Conservation (phyloP, 2,113 vertebrate species). For the Micronisus gabar region DNA sequence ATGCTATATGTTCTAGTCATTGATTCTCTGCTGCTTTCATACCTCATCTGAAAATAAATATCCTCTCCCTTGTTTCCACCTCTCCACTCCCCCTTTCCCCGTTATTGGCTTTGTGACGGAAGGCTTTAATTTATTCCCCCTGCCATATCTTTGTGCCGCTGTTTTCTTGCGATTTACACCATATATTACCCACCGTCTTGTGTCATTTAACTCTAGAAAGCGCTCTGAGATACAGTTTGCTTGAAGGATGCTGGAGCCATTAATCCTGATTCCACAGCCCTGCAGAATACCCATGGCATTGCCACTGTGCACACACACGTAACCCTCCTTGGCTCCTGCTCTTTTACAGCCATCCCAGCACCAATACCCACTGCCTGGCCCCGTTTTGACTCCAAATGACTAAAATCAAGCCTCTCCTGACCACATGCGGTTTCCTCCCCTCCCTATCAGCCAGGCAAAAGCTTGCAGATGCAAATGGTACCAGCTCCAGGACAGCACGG, state of each 20-base stretch:
- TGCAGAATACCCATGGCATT: background rate
- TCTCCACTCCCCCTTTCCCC: slow-evolving; percentile 24
- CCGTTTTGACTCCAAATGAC: background rate
- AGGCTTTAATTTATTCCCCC: slow-evolving; percentile 61
- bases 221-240: slow-evolving; percentile 28
- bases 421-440: accelerated
- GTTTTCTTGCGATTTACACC: slow-evolving; percentile 41
- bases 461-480: accelerated
- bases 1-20: background rate
- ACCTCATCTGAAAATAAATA: slow-evolving; percentile 29
- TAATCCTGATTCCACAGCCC: slow-evolving; percentile 33
- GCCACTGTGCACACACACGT: accelerated
- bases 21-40: slow-evolving; percentile 18
- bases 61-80: slow-evolving; percentile 33
- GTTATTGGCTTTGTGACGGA: slow-evolving; percentile 52
- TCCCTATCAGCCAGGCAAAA: background rate
- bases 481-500: accelerated
- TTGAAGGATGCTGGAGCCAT: slow-evolving; percentile 49
- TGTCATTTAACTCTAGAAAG: slow-evolving; percentile 63
- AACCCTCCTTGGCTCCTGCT: background rate
- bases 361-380: accelerated
- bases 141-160: background rate
- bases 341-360: background rate
- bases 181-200: slow-evolving; percentile 57
- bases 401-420: background rate